Conservation (phyloP, 2,888 invertebrate species). For the Emmelina monodactyla region DNA sequence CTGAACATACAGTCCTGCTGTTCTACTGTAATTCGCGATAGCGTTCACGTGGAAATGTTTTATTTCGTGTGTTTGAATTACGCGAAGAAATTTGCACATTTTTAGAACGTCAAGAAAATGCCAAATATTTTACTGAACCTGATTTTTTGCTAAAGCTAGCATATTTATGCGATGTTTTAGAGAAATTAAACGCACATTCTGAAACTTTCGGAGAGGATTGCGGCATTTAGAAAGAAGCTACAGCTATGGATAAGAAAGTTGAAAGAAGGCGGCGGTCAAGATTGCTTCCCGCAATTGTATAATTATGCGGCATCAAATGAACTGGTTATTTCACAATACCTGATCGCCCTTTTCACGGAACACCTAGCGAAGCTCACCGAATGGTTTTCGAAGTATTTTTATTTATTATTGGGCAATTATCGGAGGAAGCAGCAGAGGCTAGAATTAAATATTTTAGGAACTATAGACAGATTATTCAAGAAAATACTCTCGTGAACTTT, state of each 20-base stretch:
- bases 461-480: too few species aligned
- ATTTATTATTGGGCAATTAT: too few species aligned
- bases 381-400: not conserved
- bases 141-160: conserved; percentile 4
- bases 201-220: conserved; percentile 7
- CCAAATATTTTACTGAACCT: conserved; percentile 4
- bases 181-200: conserved; percentile 4
- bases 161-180: conserved; percentile 7
- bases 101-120: conserved; percentile 4
- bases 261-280: conserved; percentile 5
- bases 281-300: conserved; percentile 6
- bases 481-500: too few species aligned
- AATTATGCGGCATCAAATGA: conserved; percentile 7
- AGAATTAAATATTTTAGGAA: too few species aligned
- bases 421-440: too few species aligned
- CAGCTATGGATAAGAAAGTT: conserved; percentile 8
- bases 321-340: conserved; percentile 5
- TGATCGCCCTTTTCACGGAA: conserved; percentile 6
- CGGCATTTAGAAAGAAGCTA: conserved; percentile 9
- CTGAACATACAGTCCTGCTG: conserved; percentile 8
- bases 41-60: conserved; percentile 5
- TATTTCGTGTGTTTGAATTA: conserved; percentile 7
- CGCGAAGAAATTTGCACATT: conserved; percentile 3
- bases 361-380: conserved; percentile 6
- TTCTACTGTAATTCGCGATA: conserved; percentile 7